Evolutionary conservation across 1,140 invertebrate species (phyloP).

Genomic region (Mizuhopecten yessoensis): DNA sequence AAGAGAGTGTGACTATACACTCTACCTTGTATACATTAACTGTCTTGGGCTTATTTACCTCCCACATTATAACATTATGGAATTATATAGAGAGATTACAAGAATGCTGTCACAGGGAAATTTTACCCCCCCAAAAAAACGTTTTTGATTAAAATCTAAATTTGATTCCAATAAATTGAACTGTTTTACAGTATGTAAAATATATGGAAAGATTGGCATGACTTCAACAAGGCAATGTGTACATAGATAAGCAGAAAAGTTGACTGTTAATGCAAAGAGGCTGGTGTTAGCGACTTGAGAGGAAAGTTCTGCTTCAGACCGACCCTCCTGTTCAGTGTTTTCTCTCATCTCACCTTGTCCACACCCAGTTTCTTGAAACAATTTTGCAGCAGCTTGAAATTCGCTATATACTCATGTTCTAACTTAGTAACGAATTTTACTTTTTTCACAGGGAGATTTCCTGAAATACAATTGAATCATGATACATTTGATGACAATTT

Average conservation of each 20-base stretch:
- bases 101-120: too few species aligned
- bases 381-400: constrained; percentile 99
- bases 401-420: constrained; percentile 99
- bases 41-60: too few species aligned
- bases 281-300: background rate
- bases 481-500: constrained; percentile 19
- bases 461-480: constrained; percentile 69
- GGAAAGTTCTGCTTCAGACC: background rate
- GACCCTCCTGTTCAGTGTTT: background rate
- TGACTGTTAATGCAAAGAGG: constrained; percentile 5
- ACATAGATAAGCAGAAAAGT: background rate
- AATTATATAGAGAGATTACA: too few species aligned
- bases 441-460: constrained; percentile 89
- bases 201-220: background rate
- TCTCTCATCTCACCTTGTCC: constrained; percentile 93
- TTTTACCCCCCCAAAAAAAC: too few species aligned
- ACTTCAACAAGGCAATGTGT: background rate
- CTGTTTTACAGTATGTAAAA: background rate
- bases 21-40: too few species aligned
- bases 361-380: constrained; percentile 98
- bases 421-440: constrained; percentile 99
- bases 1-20: too few species aligned
- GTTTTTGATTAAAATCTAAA: too few species aligned
- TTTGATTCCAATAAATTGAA: too few species aligned
- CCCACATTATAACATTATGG: too few species aligned